phyloP scores from a whole-genome alignment of 1,140 invertebrate species.

The Lepidotrigona ventralis region DNA sequence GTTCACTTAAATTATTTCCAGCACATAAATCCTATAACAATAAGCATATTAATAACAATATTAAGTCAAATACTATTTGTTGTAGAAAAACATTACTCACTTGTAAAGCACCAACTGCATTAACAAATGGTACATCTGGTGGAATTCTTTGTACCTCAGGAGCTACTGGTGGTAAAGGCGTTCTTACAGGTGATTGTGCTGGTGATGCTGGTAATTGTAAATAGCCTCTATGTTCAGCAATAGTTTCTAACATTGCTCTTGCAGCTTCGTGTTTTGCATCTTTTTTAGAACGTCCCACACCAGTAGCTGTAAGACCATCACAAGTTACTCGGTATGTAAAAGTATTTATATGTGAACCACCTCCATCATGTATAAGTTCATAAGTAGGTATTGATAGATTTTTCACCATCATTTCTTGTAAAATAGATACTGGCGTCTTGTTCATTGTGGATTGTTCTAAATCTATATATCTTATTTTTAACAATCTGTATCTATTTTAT shows the following conservation, averaged over 20 bases:
- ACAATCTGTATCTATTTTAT: background rate
- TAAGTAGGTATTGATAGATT: conserved; percentile 84
- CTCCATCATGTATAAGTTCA: conserved; percentile 85
- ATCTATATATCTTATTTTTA: background rate
- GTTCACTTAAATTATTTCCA: conserved; percentile 83
- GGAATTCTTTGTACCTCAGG: conserved; percentile 53
- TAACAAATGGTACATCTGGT: conserved; percentile 67
- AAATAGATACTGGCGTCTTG: conserved; percentile 86
- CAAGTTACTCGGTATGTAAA: conserved; percentile 84
- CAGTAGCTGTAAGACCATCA: conserved; percentile 77
- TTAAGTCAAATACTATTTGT: background rate
- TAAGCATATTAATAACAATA: background rate
- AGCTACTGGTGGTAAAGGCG: conserved; percentile 52
- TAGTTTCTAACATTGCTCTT: conserved; percentile 80
- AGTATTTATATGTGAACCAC: conserved; percentile 85
- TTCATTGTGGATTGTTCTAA: conserved; percentile 38
- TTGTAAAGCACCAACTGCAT: conserved; percentile 74
- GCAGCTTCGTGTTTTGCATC: conserved; percentile 87
- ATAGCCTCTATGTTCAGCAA: conserved; percentile 74
- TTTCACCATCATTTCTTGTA: conserved; percentile 87
- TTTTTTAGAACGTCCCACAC: conserved; percentile 85
- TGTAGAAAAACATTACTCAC: conserved; percentile 48
- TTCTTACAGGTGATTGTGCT: conserved; percentile 66
- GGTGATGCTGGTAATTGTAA: conserved; percentile 71
- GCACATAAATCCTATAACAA: conserved; percentile 81